Percentiles rank a stretch among this genome's conserved stretches.
Conservation (phyloP, 2,113 vertebrate species). For the Elachura formosa region DNA sequence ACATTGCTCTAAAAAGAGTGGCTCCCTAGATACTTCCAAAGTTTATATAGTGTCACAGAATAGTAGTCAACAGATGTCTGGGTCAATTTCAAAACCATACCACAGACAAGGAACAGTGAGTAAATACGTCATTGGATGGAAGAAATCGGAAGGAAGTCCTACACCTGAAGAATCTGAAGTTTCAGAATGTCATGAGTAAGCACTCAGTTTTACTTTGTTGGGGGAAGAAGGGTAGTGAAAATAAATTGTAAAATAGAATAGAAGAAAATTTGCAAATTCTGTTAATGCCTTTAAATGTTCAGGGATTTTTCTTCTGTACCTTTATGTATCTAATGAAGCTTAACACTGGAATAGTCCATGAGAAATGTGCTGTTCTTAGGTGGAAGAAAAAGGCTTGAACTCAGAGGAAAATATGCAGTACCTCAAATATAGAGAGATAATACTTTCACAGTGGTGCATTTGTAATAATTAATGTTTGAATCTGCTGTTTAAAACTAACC, state of each 20-base stretch:
- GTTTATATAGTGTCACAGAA: constrained; percentile 87
- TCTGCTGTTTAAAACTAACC: not conserved
- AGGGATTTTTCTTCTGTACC: accelerated
- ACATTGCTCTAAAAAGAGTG: constrained; percentile 80
- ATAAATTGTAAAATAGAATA: not conserved
- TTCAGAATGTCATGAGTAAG: constrained; percentile 85
- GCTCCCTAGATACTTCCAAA: constrained; percentile 88
- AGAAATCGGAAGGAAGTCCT: constrained; percentile 79
- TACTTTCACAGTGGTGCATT: not conserved
- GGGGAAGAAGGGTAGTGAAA: not conserved
- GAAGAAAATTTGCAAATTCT: not conserved
- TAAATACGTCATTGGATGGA: constrained; percentile 81
- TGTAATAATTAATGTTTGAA: not conserved
- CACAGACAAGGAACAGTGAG: constrained; percentile 74
- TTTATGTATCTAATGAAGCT: not conserved
- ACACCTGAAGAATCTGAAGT: constrained; percentile 83
- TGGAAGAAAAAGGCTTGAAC: not conserved
- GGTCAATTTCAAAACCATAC: constrained; percentile 79
- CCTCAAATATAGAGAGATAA: not conserved
- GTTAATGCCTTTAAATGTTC: not conserved
- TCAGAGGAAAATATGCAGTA: not conserved
- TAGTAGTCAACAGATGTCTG: constrained; percentile 68
- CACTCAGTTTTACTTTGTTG: not conserved
- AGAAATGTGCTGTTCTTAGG: not conserved
- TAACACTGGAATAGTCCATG: not conserved